These are phyloP conservation scores for Hemaris fuciformis DNA, from an alignment of 2,888 invertebrate species.

Conservation along the genomic window DNA sequence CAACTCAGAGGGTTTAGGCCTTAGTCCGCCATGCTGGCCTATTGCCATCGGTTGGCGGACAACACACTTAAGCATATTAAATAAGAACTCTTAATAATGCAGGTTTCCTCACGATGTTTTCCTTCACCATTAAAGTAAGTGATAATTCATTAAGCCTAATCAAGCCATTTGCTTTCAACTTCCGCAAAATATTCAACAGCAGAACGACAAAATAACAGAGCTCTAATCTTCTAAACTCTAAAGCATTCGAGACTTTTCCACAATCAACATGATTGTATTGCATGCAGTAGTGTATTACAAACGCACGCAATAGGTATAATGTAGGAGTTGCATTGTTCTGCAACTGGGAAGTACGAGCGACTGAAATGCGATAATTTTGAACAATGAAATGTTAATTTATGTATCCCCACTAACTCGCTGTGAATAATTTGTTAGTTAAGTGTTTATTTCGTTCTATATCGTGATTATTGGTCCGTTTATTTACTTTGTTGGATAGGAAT, in stretches of 20 bases:
- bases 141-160: too few relatives aligned
- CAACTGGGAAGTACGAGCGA: not conserved
- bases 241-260: not conserved
- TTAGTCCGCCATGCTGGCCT: too few relatives aligned
- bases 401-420: not conserved
- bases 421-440: not conserved
- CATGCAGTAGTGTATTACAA: not conserved
- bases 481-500: too few relatives aligned
- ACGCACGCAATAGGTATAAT: not conserved
- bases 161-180: not conserved
- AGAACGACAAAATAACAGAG: not conserved
- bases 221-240: not conserved
- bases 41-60: too few relatives aligned
- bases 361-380: not conserved
- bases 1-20: too few relatives aligned
- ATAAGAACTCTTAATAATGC: too few relatives aligned
- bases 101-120: too few relatives aligned
- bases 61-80: too few relatives aligned
- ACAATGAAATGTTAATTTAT: conserved; percentile 1
- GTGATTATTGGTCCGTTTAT: not conserved
- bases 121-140: too few relatives aligned
- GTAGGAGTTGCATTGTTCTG: not conserved
- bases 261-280: not conserved
- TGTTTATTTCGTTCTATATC: not conserved
- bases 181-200: not conserved